These are phyloP conservation scores for Anorthoa munda DNA, from an alignment of 2,888 invertebrate species.

Conservation along the genomic window DNA sequence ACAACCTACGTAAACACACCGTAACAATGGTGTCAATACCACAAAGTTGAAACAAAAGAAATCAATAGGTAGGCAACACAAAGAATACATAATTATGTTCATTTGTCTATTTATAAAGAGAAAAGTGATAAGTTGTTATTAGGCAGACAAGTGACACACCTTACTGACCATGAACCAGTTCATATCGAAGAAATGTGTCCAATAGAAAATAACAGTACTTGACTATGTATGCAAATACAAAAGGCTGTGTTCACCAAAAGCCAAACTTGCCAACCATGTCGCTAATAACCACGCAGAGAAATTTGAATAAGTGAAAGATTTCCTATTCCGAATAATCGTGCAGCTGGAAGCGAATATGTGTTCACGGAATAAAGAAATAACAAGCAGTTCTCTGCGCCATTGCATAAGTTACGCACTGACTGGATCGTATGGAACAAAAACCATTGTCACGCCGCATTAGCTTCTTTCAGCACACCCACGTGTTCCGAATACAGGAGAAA, in stretches of 20 bases:
- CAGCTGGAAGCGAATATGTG: constrained; percentile 61
- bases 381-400: constrained; percentile 73
- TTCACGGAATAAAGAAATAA: constrained; percentile 69
- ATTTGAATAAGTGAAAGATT: constrained; percentile 59
- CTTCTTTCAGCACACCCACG: constrained; percentile 80
- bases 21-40: neutral
- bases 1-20: neutral
- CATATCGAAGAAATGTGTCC: constrained; percentile 4
- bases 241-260: constrained; percentile 21
- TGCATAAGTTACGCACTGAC: constrained; percentile 79
- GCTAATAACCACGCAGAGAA: constrained; percentile 20
- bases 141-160: neutral
- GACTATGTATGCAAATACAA: constrained; percentile 28
- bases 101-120: constrained; percentile 1
- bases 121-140: neutral
- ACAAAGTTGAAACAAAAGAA: neutral
- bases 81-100: neutral
- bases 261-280: constrained; percentile 29
- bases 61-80: neutral
- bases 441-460: constrained; percentile 80
- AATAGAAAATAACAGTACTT: constrained; percentile 1
- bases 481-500: constrained; percentile 84
- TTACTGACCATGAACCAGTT: constrained; percentile 14
- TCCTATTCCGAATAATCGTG: constrained; percentile 60
- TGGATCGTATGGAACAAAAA: constrained; percentile 76